Evolutionary conservation across 2,888 invertebrate species (phyloP).

Genomic region (Argyresthia goedartella): DNA sequence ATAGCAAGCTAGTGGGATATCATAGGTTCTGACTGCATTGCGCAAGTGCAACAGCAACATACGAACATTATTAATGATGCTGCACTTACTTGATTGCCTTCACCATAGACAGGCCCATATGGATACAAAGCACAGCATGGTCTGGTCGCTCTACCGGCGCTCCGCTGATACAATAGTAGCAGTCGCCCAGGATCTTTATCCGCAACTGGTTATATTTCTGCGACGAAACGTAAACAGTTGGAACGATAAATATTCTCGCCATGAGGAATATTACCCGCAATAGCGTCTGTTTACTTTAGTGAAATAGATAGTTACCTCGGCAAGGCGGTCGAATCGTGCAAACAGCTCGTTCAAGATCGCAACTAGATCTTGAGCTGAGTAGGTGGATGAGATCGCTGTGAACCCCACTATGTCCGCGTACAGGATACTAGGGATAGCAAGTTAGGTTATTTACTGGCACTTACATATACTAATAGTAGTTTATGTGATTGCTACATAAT

Average conservation of each 20-base stretch:
- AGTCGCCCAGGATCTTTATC: conserved; percentile 96
- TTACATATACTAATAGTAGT: too few species aligned
- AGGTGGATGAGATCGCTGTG: conserved; percentile 95
- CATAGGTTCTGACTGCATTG: too few species aligned
- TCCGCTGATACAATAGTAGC: conserved; percentile 98
- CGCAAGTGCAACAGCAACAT: too few species aligned
- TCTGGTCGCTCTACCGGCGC: conserved; percentile 91
- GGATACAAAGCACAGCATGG: conserved; percentile 93
- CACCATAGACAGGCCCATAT: conserved; percentile 97
- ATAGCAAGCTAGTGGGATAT: too few species aligned
- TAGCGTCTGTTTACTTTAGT: background rate
- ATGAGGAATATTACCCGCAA: background rate
- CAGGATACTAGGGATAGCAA: conserved; percentile 79
- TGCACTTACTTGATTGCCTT: conserved; percentile 93
- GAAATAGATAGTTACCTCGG: conserved; percentile 71
- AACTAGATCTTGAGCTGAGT: conserved; percentile 95
- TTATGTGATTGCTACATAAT: too few species aligned
- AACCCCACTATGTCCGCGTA: conserved; percentile 99
- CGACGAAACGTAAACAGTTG: background rate
- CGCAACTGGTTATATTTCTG: conserved; percentile 94
- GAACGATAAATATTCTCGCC: background rate
- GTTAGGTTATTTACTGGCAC: conserved; percentile 2
- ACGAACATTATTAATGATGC: too few species aligned
- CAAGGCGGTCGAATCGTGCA: conserved; percentile 93
- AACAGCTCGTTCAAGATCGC: conserved; percentile 96